These are phyloP conservation scores for Lasiurus cinereus DNA, from an alignment of 2,113 vertebrate genomes.

Conservation along the genomic window DNA sequence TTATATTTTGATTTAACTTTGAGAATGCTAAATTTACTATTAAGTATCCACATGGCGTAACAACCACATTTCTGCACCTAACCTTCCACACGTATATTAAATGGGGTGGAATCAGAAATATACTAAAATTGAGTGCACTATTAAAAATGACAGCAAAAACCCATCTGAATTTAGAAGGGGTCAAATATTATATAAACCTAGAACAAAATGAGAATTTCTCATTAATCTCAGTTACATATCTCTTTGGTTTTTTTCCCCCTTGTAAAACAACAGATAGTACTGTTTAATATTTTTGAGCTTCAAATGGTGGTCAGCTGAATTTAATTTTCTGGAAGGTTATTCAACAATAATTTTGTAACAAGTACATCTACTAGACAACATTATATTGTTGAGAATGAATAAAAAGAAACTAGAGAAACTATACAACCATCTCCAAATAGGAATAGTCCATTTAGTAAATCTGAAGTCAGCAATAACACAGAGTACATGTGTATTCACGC, in stretches of 20 bases:
- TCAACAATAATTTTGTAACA: conserved; percentile 5
- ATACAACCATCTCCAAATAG: neutral
- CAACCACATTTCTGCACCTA: neutral
- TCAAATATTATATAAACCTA: neutral
- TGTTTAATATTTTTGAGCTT: neutral
- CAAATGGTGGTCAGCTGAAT: neutral
- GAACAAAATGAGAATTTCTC: conserved; percentile 20
- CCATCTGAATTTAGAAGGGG: neutral
- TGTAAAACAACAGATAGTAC: conserved; percentile 9
- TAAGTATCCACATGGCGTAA: neutral
- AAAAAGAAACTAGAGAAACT: neutral
- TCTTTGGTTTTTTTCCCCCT: neutral
- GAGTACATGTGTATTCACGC: neutral
- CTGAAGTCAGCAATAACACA: neutral
- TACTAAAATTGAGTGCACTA: neutral
- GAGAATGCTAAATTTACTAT: conserved; percentile 40
- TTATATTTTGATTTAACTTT: neutral
- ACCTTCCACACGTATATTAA: neutral
- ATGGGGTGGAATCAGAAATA: neutral
- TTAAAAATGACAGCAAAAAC: conserved; percentile 26
- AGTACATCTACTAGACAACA: neutral
- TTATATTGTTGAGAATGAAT: neutral
- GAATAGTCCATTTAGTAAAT: neutral
- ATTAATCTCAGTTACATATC: neutral
- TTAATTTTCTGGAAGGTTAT: conserved; percentile 25